phyloP scores from a whole-genome alignment of 2,113 vertebrate species.

The Pseudopodoces humilis region DNA sequence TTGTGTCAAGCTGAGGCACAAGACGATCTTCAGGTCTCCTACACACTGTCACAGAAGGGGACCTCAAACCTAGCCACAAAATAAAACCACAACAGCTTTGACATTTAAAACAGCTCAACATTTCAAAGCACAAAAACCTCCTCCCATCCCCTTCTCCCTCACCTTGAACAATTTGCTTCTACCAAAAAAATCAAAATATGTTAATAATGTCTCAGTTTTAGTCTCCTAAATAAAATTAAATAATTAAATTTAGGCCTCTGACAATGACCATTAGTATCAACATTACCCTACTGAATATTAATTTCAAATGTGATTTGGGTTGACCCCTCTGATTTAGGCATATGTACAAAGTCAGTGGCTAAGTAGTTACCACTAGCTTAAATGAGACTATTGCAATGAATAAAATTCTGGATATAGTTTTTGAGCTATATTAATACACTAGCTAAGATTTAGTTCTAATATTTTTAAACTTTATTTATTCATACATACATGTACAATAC shows the following conservation, averaged over 20 bases:
- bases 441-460: background rate
- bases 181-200: background rate
- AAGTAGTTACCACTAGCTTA: background rate
- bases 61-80: conserved; percentile 14
- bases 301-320: background rate
- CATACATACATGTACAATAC: background rate
- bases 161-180: background rate
- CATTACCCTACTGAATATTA: background rate
- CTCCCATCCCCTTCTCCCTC: background rate
- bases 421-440: background rate
- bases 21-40: background rate
- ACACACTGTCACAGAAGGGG: background rate
- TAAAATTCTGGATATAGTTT: background rate
- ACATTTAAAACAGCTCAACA: background rate
- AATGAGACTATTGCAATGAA: background rate
- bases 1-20: background rate
- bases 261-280: background rate
- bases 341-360: background rate
- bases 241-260: background rate
- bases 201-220: background rate
- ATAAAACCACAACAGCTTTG: background rate
- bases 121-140: background rate
- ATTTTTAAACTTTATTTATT: background rate
- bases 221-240: background rate
- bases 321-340: background rate